Base-by-base conservation (phyloP, 2,113 vertebrate genomes). In the Orientallactaga bullata region DNA sequence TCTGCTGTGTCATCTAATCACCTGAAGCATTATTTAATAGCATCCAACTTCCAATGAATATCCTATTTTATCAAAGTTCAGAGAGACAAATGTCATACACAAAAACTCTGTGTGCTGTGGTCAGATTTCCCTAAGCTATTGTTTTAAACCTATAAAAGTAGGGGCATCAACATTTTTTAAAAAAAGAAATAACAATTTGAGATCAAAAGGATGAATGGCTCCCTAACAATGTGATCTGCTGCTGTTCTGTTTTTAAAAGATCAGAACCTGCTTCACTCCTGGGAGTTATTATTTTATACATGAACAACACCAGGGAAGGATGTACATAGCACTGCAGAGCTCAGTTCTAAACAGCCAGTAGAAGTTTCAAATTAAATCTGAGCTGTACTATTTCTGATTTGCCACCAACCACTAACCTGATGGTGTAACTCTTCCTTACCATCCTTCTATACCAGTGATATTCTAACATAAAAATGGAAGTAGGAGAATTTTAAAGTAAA, bases 201-300 rank as follows among this genome's bases (percentile, higher is more conserved):
- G 73, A 94, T 89, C 72, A 89, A 94, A 35, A 95, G 83, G 78
- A 90, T 66, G 78, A 91, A 90, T 0, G 47, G 66, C 84, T 73
- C 63, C 89, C 68, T 84, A 83, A 90, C 32, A 81, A 86, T 42
- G 47, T 89, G 74, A 91, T 39, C 77, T 71, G 32, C 37, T 91
- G 21, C 89, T 92, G 80, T 37, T 91, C 60, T 93, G 7, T 87
- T 96, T 89, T 83, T 80, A 58, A 87, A 93, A 89, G 17, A 91
- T 74, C 82, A 77, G 79, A 90, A 90, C 42, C 61, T 94, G 79
- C 3, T 17, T 89, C 93, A 90, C 11, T 92, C 71, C 88, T 93
- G 84, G 2, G n/a, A 71, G 26, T 80, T 91, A 20, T 85, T 91
- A 87, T 72, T 91, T 89, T 85, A 83, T 74, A 91, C 13, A 68